These are phyloP conservation scores for Platynereis dumerilii DNA, from an alignment of 2,888 invertebrate genomes.

Conservation along the genomic window DNA sequence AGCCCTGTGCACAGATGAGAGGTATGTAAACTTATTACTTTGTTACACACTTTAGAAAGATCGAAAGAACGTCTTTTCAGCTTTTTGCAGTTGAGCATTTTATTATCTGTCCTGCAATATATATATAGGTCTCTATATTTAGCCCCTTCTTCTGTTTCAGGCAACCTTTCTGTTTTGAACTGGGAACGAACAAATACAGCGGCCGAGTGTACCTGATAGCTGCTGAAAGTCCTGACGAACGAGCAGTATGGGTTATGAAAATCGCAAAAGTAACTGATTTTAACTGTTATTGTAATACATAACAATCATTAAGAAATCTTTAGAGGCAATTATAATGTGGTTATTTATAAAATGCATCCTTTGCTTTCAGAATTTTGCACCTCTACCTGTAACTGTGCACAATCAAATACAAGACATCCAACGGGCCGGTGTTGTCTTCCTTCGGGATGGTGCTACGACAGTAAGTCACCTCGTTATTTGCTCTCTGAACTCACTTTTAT, in stretches of 20 bases:
- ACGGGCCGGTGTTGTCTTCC: conserved; percentile 48
- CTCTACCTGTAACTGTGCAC: conserved; percentile 42
- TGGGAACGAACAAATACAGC: conserved; percentile 47
- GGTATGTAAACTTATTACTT: conserved; percentile 30
- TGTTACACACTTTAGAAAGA: background rate
- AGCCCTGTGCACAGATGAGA: conserved; percentile 43
- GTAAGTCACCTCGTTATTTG: no score
- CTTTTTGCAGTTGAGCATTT: no score
- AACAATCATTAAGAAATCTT: no score
- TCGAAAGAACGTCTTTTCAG: background rate
- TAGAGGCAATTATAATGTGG: no score
- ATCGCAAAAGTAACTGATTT: conserved; percentile 34
- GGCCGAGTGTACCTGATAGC: conserved; percentile 54
- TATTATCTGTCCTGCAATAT: no score
- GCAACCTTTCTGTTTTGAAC: conserved; percentile 48
- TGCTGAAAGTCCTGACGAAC: conserved; percentile 39
- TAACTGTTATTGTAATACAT: no score
- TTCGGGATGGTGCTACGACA: conserved; percentile 44
- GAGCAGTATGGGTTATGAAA: conserved; percentile 25
- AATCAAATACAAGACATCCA: conserved; percentile 47
- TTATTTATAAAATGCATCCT: no score
- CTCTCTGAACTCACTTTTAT: no score
- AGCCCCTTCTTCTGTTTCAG: conserved; percentile 38
- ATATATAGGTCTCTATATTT: background rate
- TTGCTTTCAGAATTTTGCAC: conserved; percentile 50